Percentiles rank a stretch among this genome's conserved stretches.
These are phyloP conservation scores for Oligia strigilis DNA, from an alignment of 2,888 invertebrate genomes.

Conservation along the genomic window DNA sequence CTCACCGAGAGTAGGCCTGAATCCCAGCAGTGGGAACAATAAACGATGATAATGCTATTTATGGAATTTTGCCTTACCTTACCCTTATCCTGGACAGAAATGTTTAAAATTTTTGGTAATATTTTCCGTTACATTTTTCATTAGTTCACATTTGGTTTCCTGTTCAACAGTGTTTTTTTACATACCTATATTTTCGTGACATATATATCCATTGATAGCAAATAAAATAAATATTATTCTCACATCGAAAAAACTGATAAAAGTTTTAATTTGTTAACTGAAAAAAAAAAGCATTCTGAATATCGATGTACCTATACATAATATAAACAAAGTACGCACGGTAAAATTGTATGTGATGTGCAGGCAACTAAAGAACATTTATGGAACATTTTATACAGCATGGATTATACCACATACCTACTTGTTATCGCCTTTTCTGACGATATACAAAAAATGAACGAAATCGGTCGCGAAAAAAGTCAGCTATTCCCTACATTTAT, in stretches of 20 bases:
- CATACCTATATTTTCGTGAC: no score
- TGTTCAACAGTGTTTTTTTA: background rate
- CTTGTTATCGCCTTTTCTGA: no score
- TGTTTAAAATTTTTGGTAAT: background rate
- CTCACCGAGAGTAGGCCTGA: background rate
- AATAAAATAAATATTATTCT: slow-evolving; percentile 2
- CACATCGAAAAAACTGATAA: background rate
- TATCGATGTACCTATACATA: background rate
- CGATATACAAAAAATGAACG: no score
- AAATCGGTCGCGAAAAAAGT: no score
- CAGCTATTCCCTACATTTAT: no score
- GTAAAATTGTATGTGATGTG: background rate
- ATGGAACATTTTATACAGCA: background rate
- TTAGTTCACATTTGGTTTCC: background rate
- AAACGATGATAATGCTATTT: no score
- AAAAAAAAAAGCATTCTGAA: background rate
- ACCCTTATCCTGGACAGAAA: background rate
- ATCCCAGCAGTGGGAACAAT: background rate
- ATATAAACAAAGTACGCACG: background rate
- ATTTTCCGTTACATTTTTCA: background rate
- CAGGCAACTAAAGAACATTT: background rate
- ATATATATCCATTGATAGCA: background rate
- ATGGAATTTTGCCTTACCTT: background rate
- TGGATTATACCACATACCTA: no score
- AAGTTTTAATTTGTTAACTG: background rate